Base-by-base conservation (phyloP, 2,113 vertebrate genomes). In the Hemicordylus capensis region DNA sequence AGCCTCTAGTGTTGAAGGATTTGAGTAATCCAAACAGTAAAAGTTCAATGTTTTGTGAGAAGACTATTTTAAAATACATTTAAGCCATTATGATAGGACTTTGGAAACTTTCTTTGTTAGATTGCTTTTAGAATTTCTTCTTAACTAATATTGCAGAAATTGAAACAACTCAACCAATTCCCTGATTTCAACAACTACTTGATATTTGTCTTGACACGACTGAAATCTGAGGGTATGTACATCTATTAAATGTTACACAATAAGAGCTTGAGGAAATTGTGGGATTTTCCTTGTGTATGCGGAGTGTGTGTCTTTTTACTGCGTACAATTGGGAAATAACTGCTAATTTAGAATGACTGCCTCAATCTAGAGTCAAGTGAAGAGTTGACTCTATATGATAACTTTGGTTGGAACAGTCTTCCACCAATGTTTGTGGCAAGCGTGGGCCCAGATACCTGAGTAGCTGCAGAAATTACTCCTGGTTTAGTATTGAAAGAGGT, bases 151-250 rank as follows among this genome's bases (percentile, higher is more conserved):
- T 22, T 73, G 39, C 70, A 99, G 98, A 99, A 99, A 97, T 95
- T 99, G 93, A 98, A 99, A 93, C 98, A 99, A 88, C 97, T 99
- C 56, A 99, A 99, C 90, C 98, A 99, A 89, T 99, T 97, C 94
- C 98, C 98, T 0, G 98, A 99, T 93, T 99, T 99, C 94, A 98
- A 99, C 96, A 99, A 98, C 93, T 99, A 99, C 96, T 95, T 99
- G 88, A 99, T 99, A 89, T 99, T 99, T 31, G 98, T 99, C 69
- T 96, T 99, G 86, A 99, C 98, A 0, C 97, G 98, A 87, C 97
- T 99, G 46, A 99, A 98, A 90, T 98, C 98, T 1, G 98, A 98
- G 94, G 98, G 98, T 98, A 94, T 4, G 92, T 37, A n/a, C n/a
- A n/a, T n/a, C 67, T 37, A 46, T 64, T 67, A 76, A 76, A 76